A percentile compares a stretch with the other conserved stretches of the same genome.
These are phyloP conservation scores for Helicorthomorpha holstii DNA, from an alignment of 1,140 invertebrate species.

Conservation along the genomic window DNA sequence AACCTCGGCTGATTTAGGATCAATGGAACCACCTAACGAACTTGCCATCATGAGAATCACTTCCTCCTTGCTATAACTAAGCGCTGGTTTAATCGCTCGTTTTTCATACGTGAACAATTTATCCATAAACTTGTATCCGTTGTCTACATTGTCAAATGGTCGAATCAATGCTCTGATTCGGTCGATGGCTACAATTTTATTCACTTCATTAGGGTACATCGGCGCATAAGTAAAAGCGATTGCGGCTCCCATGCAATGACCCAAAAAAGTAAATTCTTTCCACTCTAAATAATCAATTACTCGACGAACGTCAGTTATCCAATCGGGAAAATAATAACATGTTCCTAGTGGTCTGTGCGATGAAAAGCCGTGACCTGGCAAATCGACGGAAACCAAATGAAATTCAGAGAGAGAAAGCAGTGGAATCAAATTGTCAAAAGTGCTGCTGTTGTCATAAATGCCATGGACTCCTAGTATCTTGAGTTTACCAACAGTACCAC, in stretches of 20 bases:
- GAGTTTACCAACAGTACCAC: slow-evolving; percentile 37
- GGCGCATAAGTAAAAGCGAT: neutral
- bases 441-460: slow-evolving; percentile 73
- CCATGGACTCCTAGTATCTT: slow-evolving; percentile 54
- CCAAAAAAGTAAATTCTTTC: neutral
- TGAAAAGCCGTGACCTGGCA: neutral
- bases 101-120: neutral
- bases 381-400: neutral
- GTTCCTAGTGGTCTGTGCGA: neutral
- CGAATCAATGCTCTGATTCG: neutral
- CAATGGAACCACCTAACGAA: neutral
- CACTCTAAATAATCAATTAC: neutral
- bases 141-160: neutral
- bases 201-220: neutral
- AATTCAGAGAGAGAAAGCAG: neutral
- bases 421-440: slow-evolving; percentile 42
- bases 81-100: neutral
- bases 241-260: neutral
- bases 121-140: neutral
- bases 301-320: neutral
- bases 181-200: neutral
- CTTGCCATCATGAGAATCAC: neutral
- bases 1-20: neutral
- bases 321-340: neutral
- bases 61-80: neutral